Conservation (phyloP, 2,888 invertebrate species). For the Ptilodon capucinus region DNA sequence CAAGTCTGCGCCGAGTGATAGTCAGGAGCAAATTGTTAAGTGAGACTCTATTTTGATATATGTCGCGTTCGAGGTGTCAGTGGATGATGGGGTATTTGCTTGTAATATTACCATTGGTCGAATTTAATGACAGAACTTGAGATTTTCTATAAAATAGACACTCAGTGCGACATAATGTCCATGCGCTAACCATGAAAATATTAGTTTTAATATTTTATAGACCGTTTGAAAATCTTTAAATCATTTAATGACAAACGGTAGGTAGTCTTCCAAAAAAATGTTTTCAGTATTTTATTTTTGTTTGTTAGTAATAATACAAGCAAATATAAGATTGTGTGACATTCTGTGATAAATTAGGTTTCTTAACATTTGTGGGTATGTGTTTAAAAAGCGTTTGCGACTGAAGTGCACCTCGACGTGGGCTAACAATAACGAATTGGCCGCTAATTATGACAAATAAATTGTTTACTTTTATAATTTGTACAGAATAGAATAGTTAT, state of each 20-base stretch:
- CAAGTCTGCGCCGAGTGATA: constrained; percentile 53
- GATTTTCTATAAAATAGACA: too few species aligned
- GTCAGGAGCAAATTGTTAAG: constrained; percentile 69
- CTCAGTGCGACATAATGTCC: too few species aligned
- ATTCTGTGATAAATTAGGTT: background rate
- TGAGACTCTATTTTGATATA: constrained; percentile 11
- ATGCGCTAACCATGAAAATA: too few species aligned
- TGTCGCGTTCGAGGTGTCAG: constrained; percentile 1
- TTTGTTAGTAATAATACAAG: background rate
- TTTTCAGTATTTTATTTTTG: background rate
- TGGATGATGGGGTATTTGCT: background rate
- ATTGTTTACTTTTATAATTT: constrained; percentile 18
- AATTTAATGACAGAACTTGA: background rate
- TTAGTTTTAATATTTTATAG: background rate
- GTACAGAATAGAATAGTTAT: constrained; percentile 16
- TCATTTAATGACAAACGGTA: too few species aligned
- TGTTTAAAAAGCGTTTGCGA: background rate
- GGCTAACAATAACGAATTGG: constrained; percentile 9
- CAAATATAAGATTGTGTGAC: background rate
- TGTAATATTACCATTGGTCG: background rate
- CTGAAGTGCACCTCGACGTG: constrained; percentile 11
- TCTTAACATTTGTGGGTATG: background rate
- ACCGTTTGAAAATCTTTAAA: too few species aligned
- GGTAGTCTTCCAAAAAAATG: background rate
- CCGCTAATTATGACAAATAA: constrained; percentile 17